These are phyloP conservation scores for Trichomalopsis sarcophagae DNA, from an alignment of 1,140 invertebrate genomes.

Conservation along the genomic window DNA sequence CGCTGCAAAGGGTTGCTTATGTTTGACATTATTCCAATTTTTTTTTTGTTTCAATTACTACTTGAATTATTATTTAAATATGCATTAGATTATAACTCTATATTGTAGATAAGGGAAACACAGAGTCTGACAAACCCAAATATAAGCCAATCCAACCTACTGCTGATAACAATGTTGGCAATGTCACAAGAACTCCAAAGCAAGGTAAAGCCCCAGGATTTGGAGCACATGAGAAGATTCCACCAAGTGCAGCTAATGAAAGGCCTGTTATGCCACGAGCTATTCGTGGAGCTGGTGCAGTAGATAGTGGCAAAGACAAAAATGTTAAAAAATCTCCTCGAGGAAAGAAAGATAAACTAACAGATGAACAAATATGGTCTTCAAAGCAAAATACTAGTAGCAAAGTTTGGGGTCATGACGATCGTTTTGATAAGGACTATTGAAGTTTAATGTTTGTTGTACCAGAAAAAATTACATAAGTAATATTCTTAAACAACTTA, in stretches of 20 bases:
- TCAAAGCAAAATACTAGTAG: constrained; percentile 51
- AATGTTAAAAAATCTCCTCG: constrained; percentile 46
- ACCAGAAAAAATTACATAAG: no score
- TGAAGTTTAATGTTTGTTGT: background rate
- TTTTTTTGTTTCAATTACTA: no score
- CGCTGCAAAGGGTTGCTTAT: no score
- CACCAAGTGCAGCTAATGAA: constrained; percentile 19
- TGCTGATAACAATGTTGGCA: constrained; percentile 27
- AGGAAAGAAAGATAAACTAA: constrained; percentile 53
- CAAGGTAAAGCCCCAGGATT: constrained; percentile 18
- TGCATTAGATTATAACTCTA: constrained; percentile 10
- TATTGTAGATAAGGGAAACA: constrained; percentile 37
- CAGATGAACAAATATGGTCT: constrained; percentile 53
- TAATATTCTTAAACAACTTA: no score
- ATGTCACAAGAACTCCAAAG: constrained; percentile 37
- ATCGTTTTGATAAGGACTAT: constrained; percentile 58
- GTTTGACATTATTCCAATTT: no score
- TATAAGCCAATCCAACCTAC: background rate
- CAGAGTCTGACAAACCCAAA: constrained; percentile 5
- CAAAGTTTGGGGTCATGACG: constrained; percentile 56
- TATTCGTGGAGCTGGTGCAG: constrained; percentile 56
- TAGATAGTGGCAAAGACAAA: constrained; percentile 47
- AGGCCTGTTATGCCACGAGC: constrained; percentile 53
- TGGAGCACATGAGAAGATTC: constrained; percentile 21
- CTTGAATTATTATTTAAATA: background rate